Base-by-base conservation (phyloP, 2,888 invertebrate species). In the Herminia tarsipennalis region DNA sequence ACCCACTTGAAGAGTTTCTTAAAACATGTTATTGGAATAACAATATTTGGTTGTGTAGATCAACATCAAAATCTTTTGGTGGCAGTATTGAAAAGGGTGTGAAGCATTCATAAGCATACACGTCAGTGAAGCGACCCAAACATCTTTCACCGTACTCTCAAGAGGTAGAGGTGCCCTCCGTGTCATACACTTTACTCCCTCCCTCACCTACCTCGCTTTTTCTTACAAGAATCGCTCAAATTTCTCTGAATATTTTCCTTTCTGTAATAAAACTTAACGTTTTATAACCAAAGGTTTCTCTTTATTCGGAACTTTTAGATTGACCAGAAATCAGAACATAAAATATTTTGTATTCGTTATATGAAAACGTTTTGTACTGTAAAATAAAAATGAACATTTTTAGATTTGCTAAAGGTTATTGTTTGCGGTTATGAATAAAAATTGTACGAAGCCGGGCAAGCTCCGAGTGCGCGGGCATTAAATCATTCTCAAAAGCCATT, bases 401-500 rank as follows among this genome's bases (percentile, higher is more conserved):
- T 70, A 63, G 69, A 67, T 71, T 65, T 63, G 57, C 53, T 68
- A 66, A 72, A 70, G 57, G 68, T 68, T 72, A 73, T 70, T 75
- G 64, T 71, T 64, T 66, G 70, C 56, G 66, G 67, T 70, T 76
- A 71, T 76, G 72, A 79, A 79, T 76, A 78, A 80, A 79, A 79
- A 77, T 66, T 70, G 58, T 72, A 70, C 67, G 62, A 72, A 76
- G 66, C 66, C 65, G 63, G 60, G 63, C 63, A 63, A 64, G 62
- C 61, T 69, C 61, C 69, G 73, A 79, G 68, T 70, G 71, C 66
- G 70, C 68, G 63, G 51, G 63, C 73, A 71, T 78, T 86, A 85
- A 84, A 86, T 86, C 86, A 83, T 82, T 65, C 65, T 70, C 65
- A 70, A 81, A 83, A 81, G 77, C 80, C 81, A 79, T 84, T 83